Base-by-base conservation (phyloP, 2,888 invertebrate genomes). In the Drosophila aldrichi region DNA sequence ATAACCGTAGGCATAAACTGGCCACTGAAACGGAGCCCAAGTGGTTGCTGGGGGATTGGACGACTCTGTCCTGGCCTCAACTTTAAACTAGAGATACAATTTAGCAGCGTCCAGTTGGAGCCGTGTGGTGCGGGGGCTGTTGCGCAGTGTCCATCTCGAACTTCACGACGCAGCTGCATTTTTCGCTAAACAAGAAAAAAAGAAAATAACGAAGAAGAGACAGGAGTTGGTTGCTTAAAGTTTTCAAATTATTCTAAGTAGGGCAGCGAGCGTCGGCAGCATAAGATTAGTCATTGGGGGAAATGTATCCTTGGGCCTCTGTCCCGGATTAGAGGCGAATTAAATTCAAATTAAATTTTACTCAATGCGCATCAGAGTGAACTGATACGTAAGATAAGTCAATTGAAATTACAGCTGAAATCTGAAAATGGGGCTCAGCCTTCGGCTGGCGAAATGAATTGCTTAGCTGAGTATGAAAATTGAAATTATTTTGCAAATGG, bases 1-100 rank as follows among this genome's bases (percentile, higher is more conserved):
- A 85, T 85, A 89, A 85, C 84, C 84, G 84, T 89, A 85, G 84
- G 88, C 90, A 84, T 85, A 89, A 89, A 88, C 70, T 87, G 78
- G 88, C 70, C 70, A 71, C 55, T 59, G 60, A 54, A 56, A 61
- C 38, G 44, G 58, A 41, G 57, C 32, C 71, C 43, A 62, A 46
- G 65, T 29, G 46, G 36, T 29, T 25, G 57, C 57, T 36, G 25
- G 57, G 57, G 46, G 32, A 62, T 44, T 20, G 32, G 32, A 49
- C 12, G 29, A 32, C 16, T 36, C 59, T 18, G 22, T 38, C 22
- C 59, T 46, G 56, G 29, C 38, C 36, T 57, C 69, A 73, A 74
- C 71, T 77, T 77, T 81, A 65, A 67, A 59, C 73, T 70, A 73
- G 40, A 54, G 82, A 85, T 85, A 85, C 82, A 88, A 73, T 85